Evolutionary conservation across 1,140 invertebrate species (phyloP).

Genomic region (Aporrectodea caliginosa): DNA sequence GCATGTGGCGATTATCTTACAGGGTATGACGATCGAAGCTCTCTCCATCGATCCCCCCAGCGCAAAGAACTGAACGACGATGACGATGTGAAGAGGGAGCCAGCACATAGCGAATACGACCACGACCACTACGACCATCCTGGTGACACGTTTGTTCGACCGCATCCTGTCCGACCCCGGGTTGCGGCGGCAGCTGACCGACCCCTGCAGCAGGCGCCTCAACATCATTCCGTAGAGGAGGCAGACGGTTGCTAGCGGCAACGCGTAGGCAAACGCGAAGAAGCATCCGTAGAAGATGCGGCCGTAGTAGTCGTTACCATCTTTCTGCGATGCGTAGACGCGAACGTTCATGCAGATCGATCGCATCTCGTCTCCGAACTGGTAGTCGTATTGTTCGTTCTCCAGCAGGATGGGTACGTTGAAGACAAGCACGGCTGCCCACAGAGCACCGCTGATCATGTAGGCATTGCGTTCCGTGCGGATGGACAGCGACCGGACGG

Average conservation of each 20-base stretch:
- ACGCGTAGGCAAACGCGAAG: slow-evolving; percentile 56
- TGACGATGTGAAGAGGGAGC: slow-evolving; percentile 79
- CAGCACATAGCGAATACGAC: slow-evolving; percentile 92
- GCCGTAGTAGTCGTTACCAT: not conserved
- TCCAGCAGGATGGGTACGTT: slow-evolving; percentile 70
- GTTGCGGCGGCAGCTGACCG: not conserved
- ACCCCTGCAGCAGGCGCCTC: slow-evolving; percentile 58
- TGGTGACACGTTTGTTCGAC: slow-evolving; percentile 64
- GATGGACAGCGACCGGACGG: slow-evolving; percentile 79
- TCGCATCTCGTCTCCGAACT: slow-evolving; percentile 59
- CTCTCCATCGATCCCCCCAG: slow-evolving; percentile 42
- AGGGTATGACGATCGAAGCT: slow-evolving; percentile 59
- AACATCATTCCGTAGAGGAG: slow-evolving; percentile 88
- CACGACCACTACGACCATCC: slow-evolving; percentile 89
- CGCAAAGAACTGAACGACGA: slow-evolving; percentile 49
- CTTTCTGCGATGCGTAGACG: not conserved
- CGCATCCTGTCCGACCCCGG: not conserved
- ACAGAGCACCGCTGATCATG: slow-evolving; percentile 65
- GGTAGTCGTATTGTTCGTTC: slow-evolving; percentile 65
- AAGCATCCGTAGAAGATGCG: slow-evolving; percentile 52
- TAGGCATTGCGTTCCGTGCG: slow-evolving; percentile 81
- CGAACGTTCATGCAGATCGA: slow-evolving; percentile 41
- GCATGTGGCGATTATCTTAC: slow-evolving; percentile 82
- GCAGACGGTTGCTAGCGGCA: slow-evolving; percentile 69
- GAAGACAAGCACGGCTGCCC: slow-evolving; percentile 72